Evolutionary conservation across 1,140 invertebrate species (phyloP).

Genomic region (Bicyclus anynana): DNA sequence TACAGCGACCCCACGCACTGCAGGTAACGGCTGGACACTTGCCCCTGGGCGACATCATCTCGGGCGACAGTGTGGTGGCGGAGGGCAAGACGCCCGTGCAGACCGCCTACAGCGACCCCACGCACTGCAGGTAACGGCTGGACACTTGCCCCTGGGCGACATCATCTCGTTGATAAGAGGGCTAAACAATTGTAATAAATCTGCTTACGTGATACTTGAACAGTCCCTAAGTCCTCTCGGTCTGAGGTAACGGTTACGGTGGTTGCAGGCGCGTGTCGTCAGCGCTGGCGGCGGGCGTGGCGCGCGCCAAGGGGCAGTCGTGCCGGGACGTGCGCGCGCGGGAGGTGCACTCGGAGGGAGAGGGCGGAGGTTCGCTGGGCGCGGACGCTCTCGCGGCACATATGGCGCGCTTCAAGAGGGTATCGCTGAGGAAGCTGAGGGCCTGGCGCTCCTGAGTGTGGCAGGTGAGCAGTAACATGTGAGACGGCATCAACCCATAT

Average conservation of each 20-base stretch:
- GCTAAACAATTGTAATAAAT: no score
- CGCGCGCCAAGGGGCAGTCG: constrained; percentile 74
- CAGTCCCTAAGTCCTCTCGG: no score
- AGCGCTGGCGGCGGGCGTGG: constrained; percentile 64
- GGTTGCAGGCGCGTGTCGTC: constrained; percentile 58
- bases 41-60: no score
- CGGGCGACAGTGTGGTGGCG: constrained; percentile 50
- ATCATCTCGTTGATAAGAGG: no score
- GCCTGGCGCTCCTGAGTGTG: constrained; percentile 87
- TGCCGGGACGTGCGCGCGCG: constrained; percentile 57
- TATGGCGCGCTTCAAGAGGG: constrained; percentile 85
- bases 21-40: no score
- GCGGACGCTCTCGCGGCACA: constrained; percentile 80
- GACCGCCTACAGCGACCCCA: constrained; percentile 83
- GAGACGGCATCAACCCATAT: no score
- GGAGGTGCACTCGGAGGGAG: constrained; percentile 88
- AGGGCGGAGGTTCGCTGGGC: constrained; percentile 76
- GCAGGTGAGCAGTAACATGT: constrained; percentile 42
- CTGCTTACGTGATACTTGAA: no score
- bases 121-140: constrained; percentile 70
- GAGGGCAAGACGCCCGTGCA: constrained; percentile 80
- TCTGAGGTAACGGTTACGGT: no score
- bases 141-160: no score
- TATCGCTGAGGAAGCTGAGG: constrained; percentile 84
- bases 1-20: constrained; percentile 82